phyloP scores from a whole-genome alignment of 2,113 vertebrate genomes.

The Chamaea fasciata region DNA sequence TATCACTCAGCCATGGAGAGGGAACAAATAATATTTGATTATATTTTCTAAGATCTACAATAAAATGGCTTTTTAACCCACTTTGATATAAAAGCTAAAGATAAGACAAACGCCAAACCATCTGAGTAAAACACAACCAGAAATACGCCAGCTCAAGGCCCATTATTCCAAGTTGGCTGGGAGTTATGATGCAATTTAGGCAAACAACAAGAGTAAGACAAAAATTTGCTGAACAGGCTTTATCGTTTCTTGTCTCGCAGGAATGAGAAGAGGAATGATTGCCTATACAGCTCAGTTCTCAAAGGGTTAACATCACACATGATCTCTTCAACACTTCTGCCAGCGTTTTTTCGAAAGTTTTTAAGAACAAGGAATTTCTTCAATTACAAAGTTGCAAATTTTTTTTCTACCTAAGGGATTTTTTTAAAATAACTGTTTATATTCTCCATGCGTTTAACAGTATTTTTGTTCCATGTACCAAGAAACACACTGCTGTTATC shows the following conservation, averaged over 20 bases:
- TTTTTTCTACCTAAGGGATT: neutral
- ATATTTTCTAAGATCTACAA: neutral
- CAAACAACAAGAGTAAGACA: neutral
- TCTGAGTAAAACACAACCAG: neutral
- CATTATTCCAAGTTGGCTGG: neutral
- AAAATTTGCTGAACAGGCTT: neutral
- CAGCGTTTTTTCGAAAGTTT: neutral
- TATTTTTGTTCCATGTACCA: neutral
- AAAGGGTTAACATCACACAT: neutral
- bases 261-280: neutral
- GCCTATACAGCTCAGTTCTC: neutral
- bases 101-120: neutral
- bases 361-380: neutral
- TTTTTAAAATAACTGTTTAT: accelerated
- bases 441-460: neutral
- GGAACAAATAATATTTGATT: neutral
- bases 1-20: neutral
- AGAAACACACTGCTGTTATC: neutral
- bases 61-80: neutral
- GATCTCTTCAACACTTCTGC: neutral
- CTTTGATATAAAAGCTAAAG: neutral
- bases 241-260: neutral
- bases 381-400: neutral
- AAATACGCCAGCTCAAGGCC: neutral
- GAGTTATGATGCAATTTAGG: neutral